These are phyloP conservation scores for Caradrina clavipalpis DNA, from an alignment of 2,888 invertebrate species.

Conservation along the genomic window DNA sequence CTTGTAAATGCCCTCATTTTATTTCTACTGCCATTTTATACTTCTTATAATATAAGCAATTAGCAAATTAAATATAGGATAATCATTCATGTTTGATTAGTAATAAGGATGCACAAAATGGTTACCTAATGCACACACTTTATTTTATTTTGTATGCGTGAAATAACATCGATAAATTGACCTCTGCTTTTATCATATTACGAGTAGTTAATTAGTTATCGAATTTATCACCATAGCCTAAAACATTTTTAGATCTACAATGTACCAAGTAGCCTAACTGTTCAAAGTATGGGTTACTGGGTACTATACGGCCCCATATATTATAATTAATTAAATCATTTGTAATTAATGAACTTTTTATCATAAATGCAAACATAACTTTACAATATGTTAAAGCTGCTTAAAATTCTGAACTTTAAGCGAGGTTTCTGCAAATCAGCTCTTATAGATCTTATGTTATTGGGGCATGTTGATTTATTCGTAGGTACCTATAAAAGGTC, in stretches of 20 bases:
- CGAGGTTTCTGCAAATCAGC: too few species aligned
- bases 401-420: too few species aligned
- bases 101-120: constrained; percentile 63
- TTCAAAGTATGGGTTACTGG: too few species aligned
- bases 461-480: too few species aligned
- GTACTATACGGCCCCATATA: too few species aligned
- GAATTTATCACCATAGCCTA: background rate
- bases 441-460: too few species aligned
- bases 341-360: too few species aligned
- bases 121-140: constrained; percentile 56
- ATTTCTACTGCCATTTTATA: constrained; percentile 71
- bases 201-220: too few species aligned
- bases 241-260: background rate
- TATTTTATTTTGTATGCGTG: constrained; percentile 29
- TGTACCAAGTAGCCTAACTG: background rate
- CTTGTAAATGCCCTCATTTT: constrained; percentile 66
- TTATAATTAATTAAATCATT: too few species aligned
- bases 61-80: constrained; percentile 59
- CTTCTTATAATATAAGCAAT: constrained; percentile 61
- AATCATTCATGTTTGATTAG: constrained; percentile 62
- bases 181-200: background rate
- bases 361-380: too few species aligned
- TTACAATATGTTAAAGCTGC: too few species aligned
- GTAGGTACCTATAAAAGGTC: too few species aligned
- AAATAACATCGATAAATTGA: constrained; percentile 40